A percentile compares a stretch with the other conserved stretches of the same genome.
These are phyloP conservation scores for Styela plicata DNA, from an alignment of 23 tunicate species.

Conservation along the genomic window DNA sequence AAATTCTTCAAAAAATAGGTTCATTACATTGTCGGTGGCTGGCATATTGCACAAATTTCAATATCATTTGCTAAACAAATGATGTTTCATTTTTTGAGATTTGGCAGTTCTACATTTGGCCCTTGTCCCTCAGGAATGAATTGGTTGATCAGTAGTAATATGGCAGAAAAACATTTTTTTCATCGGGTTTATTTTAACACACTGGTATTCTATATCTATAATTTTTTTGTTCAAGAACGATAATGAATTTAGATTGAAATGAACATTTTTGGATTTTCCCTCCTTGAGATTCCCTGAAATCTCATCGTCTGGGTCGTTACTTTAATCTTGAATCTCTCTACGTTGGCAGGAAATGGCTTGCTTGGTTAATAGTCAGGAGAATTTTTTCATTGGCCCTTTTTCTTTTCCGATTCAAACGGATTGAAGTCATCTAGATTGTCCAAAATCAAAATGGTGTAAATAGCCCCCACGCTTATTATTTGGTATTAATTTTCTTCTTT, in stretches of 20 bases:
- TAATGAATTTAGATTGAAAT: background rate
- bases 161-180: background rate
- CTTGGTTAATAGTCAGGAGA: slow-evolving; percentile 9
- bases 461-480: background rate
- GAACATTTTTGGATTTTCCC: background rate
- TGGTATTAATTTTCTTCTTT: no score
- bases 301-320: background rate
- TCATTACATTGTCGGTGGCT: no score
- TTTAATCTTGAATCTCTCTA: background rate
- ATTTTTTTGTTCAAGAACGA: background rate
- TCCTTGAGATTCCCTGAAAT: background rate
- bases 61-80: background rate
- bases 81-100: background rate
- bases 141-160: background rate
- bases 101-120: background rate
- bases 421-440: slow-evolving; percentile 9
- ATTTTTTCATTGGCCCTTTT: background rate
- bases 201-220: background rate
- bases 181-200: background rate
- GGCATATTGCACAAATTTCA: no score
- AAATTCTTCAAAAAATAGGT: no score
- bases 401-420: background rate
- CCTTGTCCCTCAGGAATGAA: no score
- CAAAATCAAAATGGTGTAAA: slow-evolving; percentile 5
- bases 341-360: background rate